Evolutionary conservation across 2,797 vertebrate species (phyloP), one percentile per base, ranked within the genome.

Genomic region (Danionella dracula): DNA sequence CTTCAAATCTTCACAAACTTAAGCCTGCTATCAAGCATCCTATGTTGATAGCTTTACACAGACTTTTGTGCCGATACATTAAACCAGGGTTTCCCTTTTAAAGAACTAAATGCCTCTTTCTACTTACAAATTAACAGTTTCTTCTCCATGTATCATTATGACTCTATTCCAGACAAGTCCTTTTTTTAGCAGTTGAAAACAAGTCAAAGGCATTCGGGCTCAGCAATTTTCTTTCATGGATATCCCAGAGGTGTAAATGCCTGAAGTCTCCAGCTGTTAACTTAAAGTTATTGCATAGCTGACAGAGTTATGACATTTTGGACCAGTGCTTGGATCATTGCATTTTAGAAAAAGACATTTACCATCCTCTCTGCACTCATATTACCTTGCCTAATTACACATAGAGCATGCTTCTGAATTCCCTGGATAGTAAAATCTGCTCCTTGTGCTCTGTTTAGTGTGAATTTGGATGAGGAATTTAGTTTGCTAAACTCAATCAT

Each of bases 401-500:
- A 45, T 12, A 12, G 13, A 37, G 57, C 66, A 62, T 58, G 20
- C 4, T n/a, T 4, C 5, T 32, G 15, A 15, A 21, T 57, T 11
- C n/a, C 4, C 42, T 56, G 50, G 66, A 38, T 37, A 63, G 54
- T 51, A 60, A 61, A 56, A 66, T 61, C 55, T n/a, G 38, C 16
- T 38, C 23, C 13, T 50, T 1, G 29, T n/a, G 32, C 29, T 45
- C 19, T 37, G 23, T 50, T 68, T 11, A 50, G 19, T n/a, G 17
- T 62, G 20, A 15, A 31, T 56, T 50, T 31, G 6, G 62, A 55
- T 66, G 8, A 69, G 46, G 62, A 51, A 54, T 59, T 9, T 57
- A 35, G 37, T 74, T 75, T 55, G 64, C 62, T 50, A 50, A 41
- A 40, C 58, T 32, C 53, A 37, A 49, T 15, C 21, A 46, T 16